Percentiles rank a stretch among this genome's conserved stretches.
These are phyloP conservation scores for Cariama cristata DNA, from an alignment of 2,113 vertebrate genomes.

Conservation along the genomic window DNA sequence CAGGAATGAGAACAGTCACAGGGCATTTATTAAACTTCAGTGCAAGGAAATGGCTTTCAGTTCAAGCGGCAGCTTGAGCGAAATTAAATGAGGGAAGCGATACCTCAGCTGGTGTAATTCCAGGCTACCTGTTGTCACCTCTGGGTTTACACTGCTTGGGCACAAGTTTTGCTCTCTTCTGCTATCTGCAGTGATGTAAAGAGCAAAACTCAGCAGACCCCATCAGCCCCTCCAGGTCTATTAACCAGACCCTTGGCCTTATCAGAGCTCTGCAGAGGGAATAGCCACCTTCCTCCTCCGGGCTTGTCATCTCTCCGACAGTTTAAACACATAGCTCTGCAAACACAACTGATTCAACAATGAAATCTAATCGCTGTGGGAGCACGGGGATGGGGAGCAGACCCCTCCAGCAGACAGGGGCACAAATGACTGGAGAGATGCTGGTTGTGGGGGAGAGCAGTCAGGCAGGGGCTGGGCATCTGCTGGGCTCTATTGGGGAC, in stretches of 20 bases:
- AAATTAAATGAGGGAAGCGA: neutral
- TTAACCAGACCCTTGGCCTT: neutral
- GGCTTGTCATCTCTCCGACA: neutral
- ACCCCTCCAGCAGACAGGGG: neutral
- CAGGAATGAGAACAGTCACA: neutral
- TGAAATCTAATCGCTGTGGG: neutral
- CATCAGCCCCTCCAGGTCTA: neutral
- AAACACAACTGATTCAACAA: neutral
- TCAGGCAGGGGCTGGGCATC: rapidly evolving
- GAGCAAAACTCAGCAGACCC: neutral
- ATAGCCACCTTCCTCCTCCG: neutral
- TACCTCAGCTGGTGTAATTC: neutral
- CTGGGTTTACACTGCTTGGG: neutral
- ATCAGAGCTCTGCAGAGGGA: neutral
- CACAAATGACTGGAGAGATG: neutral
- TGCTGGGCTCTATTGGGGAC: neutral
- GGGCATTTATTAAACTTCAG: neutral
- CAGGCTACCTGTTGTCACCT: neutral
- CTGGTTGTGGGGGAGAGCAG: neutral
- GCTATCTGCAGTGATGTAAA: neutral
- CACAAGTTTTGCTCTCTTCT: neutral
- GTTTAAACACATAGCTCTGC: neutral
- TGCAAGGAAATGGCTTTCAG: neutral
- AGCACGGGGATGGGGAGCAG: neutral
- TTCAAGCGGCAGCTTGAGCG: neutral